Evolutionary conservation across 1,140 invertebrate genomes (phyloP).

Genomic region (Ceratina calcarata): DNA sequence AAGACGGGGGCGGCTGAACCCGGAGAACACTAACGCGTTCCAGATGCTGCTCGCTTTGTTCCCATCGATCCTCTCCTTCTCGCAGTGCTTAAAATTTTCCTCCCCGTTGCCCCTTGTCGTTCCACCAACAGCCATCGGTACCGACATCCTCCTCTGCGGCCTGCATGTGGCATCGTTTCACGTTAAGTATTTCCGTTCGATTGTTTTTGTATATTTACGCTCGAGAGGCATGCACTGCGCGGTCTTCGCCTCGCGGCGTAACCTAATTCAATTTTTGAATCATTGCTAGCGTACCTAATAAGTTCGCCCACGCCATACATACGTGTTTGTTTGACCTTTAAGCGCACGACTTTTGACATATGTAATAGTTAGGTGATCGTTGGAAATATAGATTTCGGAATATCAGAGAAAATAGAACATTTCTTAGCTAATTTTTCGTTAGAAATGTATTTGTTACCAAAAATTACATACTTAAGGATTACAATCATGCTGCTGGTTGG

Average conservation of each 20-base stretch:
- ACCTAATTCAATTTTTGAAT: no score
- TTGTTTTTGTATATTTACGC: slow-evolving; percentile 50
- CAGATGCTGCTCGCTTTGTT: slow-evolving; percentile 78
- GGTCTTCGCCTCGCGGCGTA: not conserved
- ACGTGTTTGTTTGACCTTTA: no score
- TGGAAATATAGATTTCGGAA: no score
- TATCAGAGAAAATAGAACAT: no score
- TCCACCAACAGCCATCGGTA: not conserved
- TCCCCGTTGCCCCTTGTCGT: slow-evolving; percentile 16
- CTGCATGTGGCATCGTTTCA: not conserved
- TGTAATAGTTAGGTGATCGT: no score
- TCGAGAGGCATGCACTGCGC: not conserved
- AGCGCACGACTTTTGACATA: no score
- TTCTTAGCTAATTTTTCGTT: no score
- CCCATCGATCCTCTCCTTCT: slow-evolving; percentile 66
- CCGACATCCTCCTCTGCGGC: slow-evolving; percentile 13
- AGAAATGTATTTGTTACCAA: no score
- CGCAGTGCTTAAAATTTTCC: slow-evolving; percentile 54
- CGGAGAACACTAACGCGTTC: slow-evolving; percentile 77
- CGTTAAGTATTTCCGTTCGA: slow-evolving; percentile 51
- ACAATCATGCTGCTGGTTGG: not conserved
- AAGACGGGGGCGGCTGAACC: slow-evolving; percentile 47
- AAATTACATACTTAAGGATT: no score
- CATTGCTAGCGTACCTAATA: no score
- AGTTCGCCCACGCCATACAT: no score